Percentiles rank a stretch among this genome's conserved stretches.
phyloP scores from a whole-genome alignment of 1,140 invertebrate genomes.

The Homarus americanus region DNA sequence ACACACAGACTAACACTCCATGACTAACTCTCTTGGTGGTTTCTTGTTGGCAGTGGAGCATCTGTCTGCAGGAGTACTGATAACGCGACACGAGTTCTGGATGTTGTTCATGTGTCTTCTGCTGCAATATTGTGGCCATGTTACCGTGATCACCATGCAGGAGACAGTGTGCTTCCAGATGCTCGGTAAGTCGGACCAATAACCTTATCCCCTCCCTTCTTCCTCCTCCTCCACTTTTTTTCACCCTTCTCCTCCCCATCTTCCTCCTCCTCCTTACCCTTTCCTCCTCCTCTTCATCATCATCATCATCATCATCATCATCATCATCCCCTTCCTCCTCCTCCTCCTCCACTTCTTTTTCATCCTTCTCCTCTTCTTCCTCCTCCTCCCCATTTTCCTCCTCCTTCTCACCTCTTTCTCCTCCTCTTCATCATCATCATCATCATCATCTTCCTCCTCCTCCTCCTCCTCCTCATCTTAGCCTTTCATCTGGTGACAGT shows the following conservation, averaged over 20 bases:
- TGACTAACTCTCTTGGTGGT: too few relatives aligned
- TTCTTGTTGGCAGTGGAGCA: background rate
- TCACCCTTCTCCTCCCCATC: background rate
- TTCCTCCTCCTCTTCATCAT: background rate
- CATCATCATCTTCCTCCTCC: background rate
- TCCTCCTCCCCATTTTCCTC: background rate
- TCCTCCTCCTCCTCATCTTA: background rate
- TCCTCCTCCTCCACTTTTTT: background rate
- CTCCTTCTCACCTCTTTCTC: background rate
- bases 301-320: background rate
- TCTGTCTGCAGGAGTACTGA: background rate
- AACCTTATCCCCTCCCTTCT: background rate
- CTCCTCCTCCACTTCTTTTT: background rate
- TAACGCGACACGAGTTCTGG: conserved; percentile 44
- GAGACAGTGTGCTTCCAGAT: conserved; percentile 64
- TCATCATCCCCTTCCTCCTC: background rate
- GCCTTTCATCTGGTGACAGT: too few relatives aligned
- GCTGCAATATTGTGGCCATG: conserved; percentile 55
- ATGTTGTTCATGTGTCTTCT: conserved; percentile 42
- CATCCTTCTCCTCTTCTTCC: background rate
- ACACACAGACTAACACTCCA: too few relatives aligned
- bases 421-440: background rate
- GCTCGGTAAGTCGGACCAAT: conserved; percentile 7
- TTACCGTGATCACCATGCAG: conserved; percentile 51
- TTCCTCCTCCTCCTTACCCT: background rate